phyloP scores from a whole-genome alignment of 2,888 invertebrate species.

The Gandaritis pyraliata region DNA sequence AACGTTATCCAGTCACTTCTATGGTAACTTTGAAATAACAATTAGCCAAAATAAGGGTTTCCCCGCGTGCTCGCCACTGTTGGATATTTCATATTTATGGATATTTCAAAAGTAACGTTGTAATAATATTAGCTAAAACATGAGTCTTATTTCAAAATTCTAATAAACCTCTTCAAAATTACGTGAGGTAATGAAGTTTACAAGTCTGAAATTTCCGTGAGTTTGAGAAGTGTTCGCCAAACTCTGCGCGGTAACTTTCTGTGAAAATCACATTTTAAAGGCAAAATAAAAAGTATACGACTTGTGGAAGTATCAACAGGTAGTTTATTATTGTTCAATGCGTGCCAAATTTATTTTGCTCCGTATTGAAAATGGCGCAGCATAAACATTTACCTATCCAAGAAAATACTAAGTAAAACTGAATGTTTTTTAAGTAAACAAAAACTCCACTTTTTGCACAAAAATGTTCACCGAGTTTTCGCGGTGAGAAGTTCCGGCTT shows the following conservation, averaged over 20 bases:
- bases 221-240: slow-evolving; percentile 23
- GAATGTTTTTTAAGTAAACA: too few relatives aligned
- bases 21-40: too few relatives aligned
- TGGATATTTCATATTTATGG: too few relatives aligned
- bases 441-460: neutral
- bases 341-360: neutral
- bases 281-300: slow-evolving; percentile 16
- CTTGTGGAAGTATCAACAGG: slow-evolving; percentile 15
- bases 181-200: slow-evolving; percentile 28
- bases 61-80: too few relatives aligned
- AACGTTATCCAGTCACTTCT: too few relatives aligned
- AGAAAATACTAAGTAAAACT: too few relatives aligned
- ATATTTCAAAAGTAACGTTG: slow-evolving; percentile 4
- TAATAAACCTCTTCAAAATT: slow-evolving; percentile 32
- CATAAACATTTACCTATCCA: too few relatives aligned
- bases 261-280: slow-evolving; percentile 24
- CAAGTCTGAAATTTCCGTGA: slow-evolving; percentile 22
- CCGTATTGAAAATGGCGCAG: neutral
- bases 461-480: neutral
- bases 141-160: slow-evolving; percentile 8
- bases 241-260: slow-evolving; percentile 20
- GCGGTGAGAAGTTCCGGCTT: neutral
- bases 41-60: too few relatives aligned
- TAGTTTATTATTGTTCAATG: slow-evolving; percentile 3
- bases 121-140: slow-evolving; percentile 5